These are phyloP conservation scores for Pao palembangensis DNA, from an alignment of 2,113 vertebrate species.

Conservation along the genomic window DNA sequence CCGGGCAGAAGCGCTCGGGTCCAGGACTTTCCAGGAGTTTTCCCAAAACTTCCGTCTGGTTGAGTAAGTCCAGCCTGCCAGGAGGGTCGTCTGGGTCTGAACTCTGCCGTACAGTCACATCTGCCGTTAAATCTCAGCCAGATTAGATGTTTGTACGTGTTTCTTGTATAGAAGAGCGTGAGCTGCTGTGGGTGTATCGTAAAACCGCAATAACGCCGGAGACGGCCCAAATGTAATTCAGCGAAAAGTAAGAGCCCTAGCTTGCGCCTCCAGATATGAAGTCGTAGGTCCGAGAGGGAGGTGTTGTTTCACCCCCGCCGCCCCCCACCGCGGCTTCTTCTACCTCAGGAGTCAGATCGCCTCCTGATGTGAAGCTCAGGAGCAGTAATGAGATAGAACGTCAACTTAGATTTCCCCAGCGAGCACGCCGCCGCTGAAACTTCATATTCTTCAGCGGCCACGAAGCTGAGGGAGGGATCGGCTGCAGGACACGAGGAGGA, in stretches of 20 bases:
- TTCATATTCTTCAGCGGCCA: constrained; percentile 56
- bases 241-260: constrained; percentile 40
- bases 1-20: no score
- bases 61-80: no score
- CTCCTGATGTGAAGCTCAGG: constrained; percentile 66
- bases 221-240: constrained; percentile 31
- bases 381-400: constrained; percentile 66
- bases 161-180: no score
- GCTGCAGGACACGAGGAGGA: constrained; percentile 41
- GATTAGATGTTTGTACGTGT: no score
- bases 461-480: constrained; percentile 25
- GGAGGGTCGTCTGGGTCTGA: no score
- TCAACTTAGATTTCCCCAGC: constrained; percentile 68
- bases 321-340: constrained; percentile 21
- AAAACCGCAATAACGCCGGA: constrained; percentile 17
- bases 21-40: no score
- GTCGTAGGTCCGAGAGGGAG: constrained; percentile 16
- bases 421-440: constrained; percentile 48
- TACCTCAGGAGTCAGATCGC: constrained; percentile 58
- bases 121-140: no score
- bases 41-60: no score
- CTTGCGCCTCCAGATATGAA: constrained; percentile 24
- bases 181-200: neutral
- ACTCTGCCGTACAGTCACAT: no score
- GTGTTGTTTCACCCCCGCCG: constrained; percentile 22